Evolutionary conservation across 1,140 invertebrate genomes (phyloP), one percentile per base, ranked within the genome.

Genomic region (Hyles euphorbiae): DNA sequence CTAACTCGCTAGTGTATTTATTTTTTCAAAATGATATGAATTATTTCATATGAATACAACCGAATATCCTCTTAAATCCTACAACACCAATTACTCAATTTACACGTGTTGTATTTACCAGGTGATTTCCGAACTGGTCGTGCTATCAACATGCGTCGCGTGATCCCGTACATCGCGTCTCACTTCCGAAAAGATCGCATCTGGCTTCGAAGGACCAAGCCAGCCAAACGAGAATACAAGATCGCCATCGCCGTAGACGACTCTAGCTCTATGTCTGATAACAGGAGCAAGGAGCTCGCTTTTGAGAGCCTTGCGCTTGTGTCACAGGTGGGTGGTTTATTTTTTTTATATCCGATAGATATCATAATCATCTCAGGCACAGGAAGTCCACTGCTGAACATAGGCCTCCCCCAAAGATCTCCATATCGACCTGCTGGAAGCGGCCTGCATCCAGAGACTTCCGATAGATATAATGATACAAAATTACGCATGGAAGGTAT

Each of bases 161-260:
- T 98, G 3, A 99, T 99, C 76, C 96, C 98, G 0, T 99, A 99
- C 84, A 98, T 99, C 72, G 99, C 99, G 5, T 99, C 98, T 73
- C 95, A 99, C 82, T 99, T 99, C 87, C 92, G 98, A 43, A 99
- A 99, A 81, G 98, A 99, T 78, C 98, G 99, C 83, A 99, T 99
- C 75, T 99, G 99, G 99, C 75, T 99, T 66, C 90, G 98, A 50
- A 90, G 99, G 51, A 99, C 96, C 0, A 98, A 98, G 87, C 97
- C 97, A 0, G 97, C 96, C 0, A 97, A 99, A 81, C 91, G 99
- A 55, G 94, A 99, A 67, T 99, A 99, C 89, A 98, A 99, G 83
- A 98, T 99, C 44, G 93, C 97, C 34, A 90, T 99, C 9, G 98
- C 99, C 1, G 93, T 99, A 6, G 99, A 99, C 88, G 98, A 99